phyloP scores from a whole-genome alignment of 2,888 invertebrate genomes.

The Drosophila paracracens region DNA sequence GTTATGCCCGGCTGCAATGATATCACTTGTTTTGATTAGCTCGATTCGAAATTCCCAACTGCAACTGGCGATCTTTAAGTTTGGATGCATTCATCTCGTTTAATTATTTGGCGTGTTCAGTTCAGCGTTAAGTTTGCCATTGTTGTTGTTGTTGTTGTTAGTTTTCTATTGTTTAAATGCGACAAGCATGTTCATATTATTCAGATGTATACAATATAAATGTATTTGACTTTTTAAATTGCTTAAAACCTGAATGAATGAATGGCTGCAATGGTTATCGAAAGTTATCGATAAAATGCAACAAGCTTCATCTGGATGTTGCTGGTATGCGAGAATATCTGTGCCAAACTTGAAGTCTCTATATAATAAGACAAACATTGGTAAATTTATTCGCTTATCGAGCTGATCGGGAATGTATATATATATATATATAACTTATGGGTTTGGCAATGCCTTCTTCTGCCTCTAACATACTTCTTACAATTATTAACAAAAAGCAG shows the following conservation, averaged over 20 bases:
- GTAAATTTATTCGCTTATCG: neutral
- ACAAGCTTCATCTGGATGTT: neutral
- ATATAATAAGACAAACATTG: neutral
- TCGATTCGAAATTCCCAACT: neutral
- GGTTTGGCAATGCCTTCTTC: neutral
- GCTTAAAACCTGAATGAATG: neutral
- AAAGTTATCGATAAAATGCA: neutral
- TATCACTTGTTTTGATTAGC: neutral
- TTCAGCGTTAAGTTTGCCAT: slow-evolving; percentile 12
- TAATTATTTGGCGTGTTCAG: slow-evolving; percentile 1
- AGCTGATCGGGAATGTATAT: neutral
- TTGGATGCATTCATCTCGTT: neutral
- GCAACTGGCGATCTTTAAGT: neutral
- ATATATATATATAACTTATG: neutral
- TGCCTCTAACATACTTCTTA: neutral
- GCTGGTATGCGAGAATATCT: neutral
- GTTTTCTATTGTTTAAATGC: slow-evolving; percentile 18
- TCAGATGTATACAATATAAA: neutral
- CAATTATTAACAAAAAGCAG: neutral
- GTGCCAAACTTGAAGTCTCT: neutral
- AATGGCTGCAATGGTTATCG: neutral
- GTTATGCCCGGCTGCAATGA: neutral
- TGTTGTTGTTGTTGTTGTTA: neutral
- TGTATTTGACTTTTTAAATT: neutral
- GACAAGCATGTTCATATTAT: slow-evolving; percentile 8